phyloP scores from a whole-genome alignment of 2,888 invertebrate genomes.

The Gymnosoma rotundatum region DNA sequence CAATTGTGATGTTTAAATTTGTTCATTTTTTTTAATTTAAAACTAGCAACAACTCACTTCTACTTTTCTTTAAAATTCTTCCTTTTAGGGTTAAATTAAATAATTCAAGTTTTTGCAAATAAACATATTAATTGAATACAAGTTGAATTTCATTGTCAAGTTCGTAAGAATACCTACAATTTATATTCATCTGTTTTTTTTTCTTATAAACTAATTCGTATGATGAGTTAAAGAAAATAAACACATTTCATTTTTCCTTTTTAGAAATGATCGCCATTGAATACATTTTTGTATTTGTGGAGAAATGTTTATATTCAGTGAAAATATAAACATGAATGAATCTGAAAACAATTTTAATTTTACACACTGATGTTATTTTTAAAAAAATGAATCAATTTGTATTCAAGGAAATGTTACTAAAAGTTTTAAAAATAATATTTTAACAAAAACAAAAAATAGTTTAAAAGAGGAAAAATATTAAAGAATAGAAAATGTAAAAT shows the following conservation, averaged over 20 bases:
- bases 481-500: neutral
- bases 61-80: too few relatives aligned
- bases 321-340: neutral
- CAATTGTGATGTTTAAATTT: too few relatives aligned
- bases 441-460: neutral
- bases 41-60: too few relatives aligned
- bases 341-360: constrained; percentile 37
- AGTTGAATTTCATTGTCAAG: constrained; percentile 67
- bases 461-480: neutral
- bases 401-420: constrained; percentile 55
- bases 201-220: neutral
- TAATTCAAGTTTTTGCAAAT: constrained; percentile 2
- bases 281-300: constrained; percentile 9
- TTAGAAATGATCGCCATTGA: constrained; percentile 20
- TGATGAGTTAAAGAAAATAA: constrained; percentile 41
- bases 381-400: constrained; percentile 47
- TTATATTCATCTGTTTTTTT: neutral
- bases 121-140: constrained; percentile 5
- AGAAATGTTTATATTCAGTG: neutral
- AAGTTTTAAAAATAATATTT: constrained; percentile 30
- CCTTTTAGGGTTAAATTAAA: constrained; percentile 29
- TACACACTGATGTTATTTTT: constrained; percentile 42
- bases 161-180: constrained; percentile 30
- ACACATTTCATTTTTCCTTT: constrained; percentile 38
- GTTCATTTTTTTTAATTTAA: too few relatives aligned